A percentile compares a stretch with the other conserved stretches of the same genome.
These are phyloP conservation scores for Luehdorfia chinensis DNA, from an alignment of 1,140 invertebrate species.

Conservation along the genomic window DNA sequence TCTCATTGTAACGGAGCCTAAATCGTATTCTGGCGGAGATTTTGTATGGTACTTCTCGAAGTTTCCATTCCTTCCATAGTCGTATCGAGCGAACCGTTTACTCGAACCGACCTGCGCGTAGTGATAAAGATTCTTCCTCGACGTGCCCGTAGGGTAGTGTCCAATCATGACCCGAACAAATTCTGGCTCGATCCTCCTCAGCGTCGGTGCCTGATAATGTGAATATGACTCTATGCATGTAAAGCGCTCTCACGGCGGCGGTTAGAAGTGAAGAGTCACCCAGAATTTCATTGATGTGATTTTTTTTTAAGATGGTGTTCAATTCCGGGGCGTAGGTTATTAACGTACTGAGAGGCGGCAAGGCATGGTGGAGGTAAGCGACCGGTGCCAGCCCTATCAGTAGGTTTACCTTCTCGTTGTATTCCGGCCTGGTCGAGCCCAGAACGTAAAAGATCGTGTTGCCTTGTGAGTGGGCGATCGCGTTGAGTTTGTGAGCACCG, in stretches of 20 bases:
- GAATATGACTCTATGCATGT: slow-evolving; percentile 17
- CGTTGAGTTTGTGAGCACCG: slow-evolving; percentile 73
- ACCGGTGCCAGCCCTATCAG: slow-evolving; percentile 30
- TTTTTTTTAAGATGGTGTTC: background rate
- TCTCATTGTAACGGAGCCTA: slow-evolving; percentile 74
- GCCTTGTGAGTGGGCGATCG: slow-evolving; percentile 82
- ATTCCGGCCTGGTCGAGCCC: slow-evolving; percentile 58
- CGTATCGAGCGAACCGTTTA: slow-evolving; percentile 57
- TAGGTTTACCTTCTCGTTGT: slow-evolving; percentile 65
- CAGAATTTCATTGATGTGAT: slow-evolving; percentile 6
- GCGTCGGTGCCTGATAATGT: slow-evolving; percentile 19
- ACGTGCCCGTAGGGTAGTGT: slow-evolving; percentile 44
- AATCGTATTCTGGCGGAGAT: slow-evolving; percentile 75
- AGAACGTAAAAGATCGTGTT: slow-evolving; percentile 77
- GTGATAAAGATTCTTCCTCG: slow-evolving; percentile 82
- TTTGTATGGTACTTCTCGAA: slow-evolving; percentile 66
- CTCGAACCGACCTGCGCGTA: slow-evolving; percentile 74
- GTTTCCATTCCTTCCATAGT: slow-evolving; percentile 74
- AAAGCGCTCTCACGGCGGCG: too few species aligned
- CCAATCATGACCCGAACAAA: slow-evolving; percentile 13
- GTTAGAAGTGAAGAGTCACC: too few species aligned
- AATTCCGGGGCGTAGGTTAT: background rate
- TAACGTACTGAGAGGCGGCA: background rate
- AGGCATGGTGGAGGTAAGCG: slow-evolving; percentile 18
- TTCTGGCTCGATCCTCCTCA: slow-evolving; percentile 21